phyloP scores from a whole-genome alignment of 2,113 vertebrate genomes.

The Cyprinus carpio region DNA sequence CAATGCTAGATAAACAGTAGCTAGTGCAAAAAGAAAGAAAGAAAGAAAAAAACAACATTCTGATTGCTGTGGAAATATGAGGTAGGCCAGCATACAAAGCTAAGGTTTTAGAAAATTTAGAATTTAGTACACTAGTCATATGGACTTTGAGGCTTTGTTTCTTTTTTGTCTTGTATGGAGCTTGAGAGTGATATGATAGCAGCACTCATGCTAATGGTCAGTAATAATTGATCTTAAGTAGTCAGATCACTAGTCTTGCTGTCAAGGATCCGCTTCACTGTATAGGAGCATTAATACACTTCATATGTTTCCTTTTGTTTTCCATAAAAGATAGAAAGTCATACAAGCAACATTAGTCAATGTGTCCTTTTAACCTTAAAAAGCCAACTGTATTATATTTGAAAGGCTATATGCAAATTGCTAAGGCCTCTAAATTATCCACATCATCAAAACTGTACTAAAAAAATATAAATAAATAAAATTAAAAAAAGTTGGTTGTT shows the following conservation, averaged over 20 bases:
- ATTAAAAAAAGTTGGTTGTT: too few relatives aligned
- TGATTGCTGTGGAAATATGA: too few relatives aligned
- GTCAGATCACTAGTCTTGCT: conserved; percentile 10
- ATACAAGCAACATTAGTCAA: background rate
- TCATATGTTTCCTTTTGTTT: background rate
- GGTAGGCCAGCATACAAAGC: too few relatives aligned
- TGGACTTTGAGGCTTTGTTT: too few relatives aligned
- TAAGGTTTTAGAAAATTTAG: too few relatives aligned
- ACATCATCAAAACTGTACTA: background rate
- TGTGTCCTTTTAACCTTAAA: background rate
- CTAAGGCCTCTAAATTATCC: background rate
- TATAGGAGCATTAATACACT: background rate
- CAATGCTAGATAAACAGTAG: too few relatives aligned
- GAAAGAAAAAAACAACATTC: too few relatives aligned
- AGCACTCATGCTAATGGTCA: conserved; percentile 9
- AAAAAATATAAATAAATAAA: too few relatives aligned
- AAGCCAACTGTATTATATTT: background rate
- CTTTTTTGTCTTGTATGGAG: too few relatives aligned
- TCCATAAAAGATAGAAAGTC: background rate
- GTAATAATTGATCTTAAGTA: conserved; percentile 26
- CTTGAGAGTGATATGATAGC: background rate
- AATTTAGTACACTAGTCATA: background rate
- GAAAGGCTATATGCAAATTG: background rate
- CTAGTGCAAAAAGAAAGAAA: too few relatives aligned
- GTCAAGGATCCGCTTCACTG: background rate